Evolutionary conservation across 2,113 vertebrate species (phyloP).

Genomic region (Epinephelus lanceolatus): DNA sequence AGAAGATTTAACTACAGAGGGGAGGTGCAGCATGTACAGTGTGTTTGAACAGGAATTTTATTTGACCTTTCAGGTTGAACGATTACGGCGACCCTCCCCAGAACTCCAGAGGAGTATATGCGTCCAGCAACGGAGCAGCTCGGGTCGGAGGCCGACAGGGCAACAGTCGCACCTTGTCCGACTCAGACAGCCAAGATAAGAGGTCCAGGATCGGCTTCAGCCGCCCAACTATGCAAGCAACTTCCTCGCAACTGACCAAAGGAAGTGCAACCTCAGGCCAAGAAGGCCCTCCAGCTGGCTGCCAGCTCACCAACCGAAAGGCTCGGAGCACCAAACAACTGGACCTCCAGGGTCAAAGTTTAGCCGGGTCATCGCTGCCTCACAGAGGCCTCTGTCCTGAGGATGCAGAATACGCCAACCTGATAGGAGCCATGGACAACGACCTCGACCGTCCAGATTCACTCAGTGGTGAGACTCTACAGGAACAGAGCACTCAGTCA

Average conservation of each 20-base stretch:
- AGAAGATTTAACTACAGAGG: not conserved
- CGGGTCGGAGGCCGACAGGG: constrained; percentile 86
- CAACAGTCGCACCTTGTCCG: constrained; percentile 80
- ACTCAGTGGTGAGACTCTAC: constrained; percentile 82
- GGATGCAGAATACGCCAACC: constrained; percentile 91
- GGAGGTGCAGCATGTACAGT: not conserved
- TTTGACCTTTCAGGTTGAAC: constrained; percentile 85
- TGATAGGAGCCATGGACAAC: constrained; percentile 96
- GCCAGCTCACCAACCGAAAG: constrained; percentile 86
- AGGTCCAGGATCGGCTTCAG: constrained; percentile 86
- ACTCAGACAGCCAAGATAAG: constrained; percentile 84
- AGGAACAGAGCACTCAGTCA: constrained; percentile 89
- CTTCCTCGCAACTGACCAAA: constrained; percentile 82
- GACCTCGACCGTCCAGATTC: constrained; percentile 93
- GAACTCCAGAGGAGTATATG: constrained; percentile 88
- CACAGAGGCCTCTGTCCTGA: constrained; percentile 88
- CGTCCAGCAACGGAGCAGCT: constrained; percentile 83
- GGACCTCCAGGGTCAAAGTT: constrained; percentile 83
- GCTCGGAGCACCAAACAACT: constrained; percentile 82
- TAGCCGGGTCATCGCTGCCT: constrained; percentile 81
- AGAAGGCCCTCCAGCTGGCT: constrained; percentile 81
- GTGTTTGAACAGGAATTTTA: not conserved
- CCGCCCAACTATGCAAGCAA: constrained; percentile 87
- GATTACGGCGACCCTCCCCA: constrained; percentile 88
- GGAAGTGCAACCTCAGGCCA: constrained; percentile 74